Percentiles rank a stretch among this genome's conserved stretches.
Evolutionary conservation across 2,888 invertebrate genomes (phyloP).

Genomic region (Drosophila borborema): DNA sequence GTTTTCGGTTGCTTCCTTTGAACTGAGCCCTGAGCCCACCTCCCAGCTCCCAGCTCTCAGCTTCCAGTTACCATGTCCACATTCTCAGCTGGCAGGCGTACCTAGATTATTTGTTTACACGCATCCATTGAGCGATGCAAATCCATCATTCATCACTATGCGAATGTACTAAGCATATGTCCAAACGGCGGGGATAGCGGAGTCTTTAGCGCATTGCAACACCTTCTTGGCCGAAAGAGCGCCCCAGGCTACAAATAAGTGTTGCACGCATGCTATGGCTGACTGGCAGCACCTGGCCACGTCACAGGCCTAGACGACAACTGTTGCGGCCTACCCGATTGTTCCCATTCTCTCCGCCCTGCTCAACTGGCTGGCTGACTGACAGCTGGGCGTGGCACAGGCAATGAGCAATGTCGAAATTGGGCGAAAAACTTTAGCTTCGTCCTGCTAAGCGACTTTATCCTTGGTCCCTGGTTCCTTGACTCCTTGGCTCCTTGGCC

Average conservation of each 20-base stretch:
- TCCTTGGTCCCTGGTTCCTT: constrained; percentile 13
- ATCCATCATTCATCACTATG: constrained; percentile 55
- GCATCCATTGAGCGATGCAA: constrained; percentile 54
- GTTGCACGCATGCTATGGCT: constrained; percentile 47
- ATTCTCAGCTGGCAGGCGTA: constrained; percentile 28
- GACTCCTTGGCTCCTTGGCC: too few relatives aligned
- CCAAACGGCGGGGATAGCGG: constrained; percentile 1
- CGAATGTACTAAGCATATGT: constrained; percentile 14
- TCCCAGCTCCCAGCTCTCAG: not conserved
- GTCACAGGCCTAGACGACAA: constrained; percentile 32
- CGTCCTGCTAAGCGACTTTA: constrained; percentile 32
- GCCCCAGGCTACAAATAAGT: constrained; percentile 60
- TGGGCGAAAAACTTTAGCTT: constrained; percentile 43
- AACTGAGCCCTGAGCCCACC: constrained; percentile 50
- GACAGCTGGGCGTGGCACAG: constrained; percentile 53
- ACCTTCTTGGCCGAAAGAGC: constrained; percentile 52
- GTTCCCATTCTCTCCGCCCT: not conserved
- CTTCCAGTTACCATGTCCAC: not conserved
- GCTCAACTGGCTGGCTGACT: constrained; percentile 6
- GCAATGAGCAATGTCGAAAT: constrained; percentile 35
- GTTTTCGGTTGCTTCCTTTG: constrained; percentile 76
- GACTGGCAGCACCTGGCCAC: constrained; percentile 37
- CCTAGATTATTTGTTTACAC: constrained; percentile 77
- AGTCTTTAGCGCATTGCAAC: constrained; percentile 67
- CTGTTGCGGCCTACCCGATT: constrained; percentile 47